Base-by-base conservation (phyloP, 2,888 invertebrate genomes). In the Drosophila rellima region DNA sequence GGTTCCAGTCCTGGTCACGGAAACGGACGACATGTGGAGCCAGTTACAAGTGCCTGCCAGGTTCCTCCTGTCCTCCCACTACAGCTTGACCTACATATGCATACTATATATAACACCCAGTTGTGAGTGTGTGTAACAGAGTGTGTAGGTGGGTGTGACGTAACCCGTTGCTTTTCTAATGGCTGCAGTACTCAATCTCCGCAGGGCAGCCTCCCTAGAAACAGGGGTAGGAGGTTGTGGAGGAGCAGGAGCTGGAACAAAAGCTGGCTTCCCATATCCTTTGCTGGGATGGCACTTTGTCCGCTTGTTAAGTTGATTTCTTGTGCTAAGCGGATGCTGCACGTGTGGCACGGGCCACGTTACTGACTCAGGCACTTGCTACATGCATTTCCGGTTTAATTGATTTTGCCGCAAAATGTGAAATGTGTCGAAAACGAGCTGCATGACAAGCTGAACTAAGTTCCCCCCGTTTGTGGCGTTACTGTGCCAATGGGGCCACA, bases 391-490 rank as follows among this genome's bases (percentile, higher is more conserved):
- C 87, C 89, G 88, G 78, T 80, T 90, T 89, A 90, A 90, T 90
- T 90, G 89, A 90, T 89, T 90, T 88, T 84, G 69, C 90, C 87
- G 80, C 86, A 84, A 87, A 90, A 86, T 87, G 78, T 89, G 79
- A 85, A 89, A 88, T 83, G 82, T 89, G 84, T 85, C 79, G 79
- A 80, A 80, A 79, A 78, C 80, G 74, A 77, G 82, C 52, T 79
- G 60, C 65, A 62, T 31, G 59, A 71, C 71, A 67, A 54, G 57
- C 66, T 29, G 11, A 35, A 18, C 37, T 29, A 17, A 35, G 23
- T 39, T 45, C 20, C 11, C 33, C 59, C 20, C n/a, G 33, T 18
- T 59, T 26, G 33, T 45, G 50, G 44, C 37, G 37, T 23, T 31
- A 37, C 11, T 51, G 26, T 37, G 13, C 4, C 61, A 39, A n/a